phyloP scores from a whole-genome alignment of 2,888 invertebrate genomes.

The Aphrophora alni region DNA sequence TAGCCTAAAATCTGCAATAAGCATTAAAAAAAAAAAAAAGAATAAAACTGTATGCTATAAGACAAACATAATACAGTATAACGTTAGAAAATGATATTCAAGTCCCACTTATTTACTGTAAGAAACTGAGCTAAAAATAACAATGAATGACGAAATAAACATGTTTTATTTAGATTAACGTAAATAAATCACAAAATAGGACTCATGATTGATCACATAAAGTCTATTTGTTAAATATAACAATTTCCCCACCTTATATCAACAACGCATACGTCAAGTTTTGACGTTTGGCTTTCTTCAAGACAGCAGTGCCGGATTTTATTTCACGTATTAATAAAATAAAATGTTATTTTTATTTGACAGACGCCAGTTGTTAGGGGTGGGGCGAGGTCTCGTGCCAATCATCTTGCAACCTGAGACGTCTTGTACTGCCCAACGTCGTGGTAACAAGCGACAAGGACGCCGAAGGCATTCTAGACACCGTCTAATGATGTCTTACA shows the following conservation, averaged over 20 bases:
- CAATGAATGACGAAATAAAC: no score
- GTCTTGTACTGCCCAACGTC: not conserved
- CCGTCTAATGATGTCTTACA: not conserved
- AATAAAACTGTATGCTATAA: no score
- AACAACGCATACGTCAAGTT: not conserved
- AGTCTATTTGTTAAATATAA: not conserved
- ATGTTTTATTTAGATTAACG: no score
- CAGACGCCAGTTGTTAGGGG: not conserved
- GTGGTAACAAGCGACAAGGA: not conserved
- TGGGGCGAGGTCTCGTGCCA: not conserved
- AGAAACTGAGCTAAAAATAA: no score
- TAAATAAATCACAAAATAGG: not conserved
- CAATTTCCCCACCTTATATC: not conserved
- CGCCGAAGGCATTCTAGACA: not conserved
- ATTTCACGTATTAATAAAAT: slow-evolving; percentile 6
- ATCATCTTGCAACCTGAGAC: not conserved
- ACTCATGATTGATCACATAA: not conserved
- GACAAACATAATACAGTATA: no score
- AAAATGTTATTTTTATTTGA: not conserved
- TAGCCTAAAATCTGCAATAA: no score
- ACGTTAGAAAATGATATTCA: no score
- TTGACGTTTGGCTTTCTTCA: not conserved
- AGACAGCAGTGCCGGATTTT: not conserved
- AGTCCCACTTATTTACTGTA: no score
- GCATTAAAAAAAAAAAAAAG: no score